Conservation (phyloP, 1,140 invertebrate species). For the Zaprionus nigranus region DNA sequence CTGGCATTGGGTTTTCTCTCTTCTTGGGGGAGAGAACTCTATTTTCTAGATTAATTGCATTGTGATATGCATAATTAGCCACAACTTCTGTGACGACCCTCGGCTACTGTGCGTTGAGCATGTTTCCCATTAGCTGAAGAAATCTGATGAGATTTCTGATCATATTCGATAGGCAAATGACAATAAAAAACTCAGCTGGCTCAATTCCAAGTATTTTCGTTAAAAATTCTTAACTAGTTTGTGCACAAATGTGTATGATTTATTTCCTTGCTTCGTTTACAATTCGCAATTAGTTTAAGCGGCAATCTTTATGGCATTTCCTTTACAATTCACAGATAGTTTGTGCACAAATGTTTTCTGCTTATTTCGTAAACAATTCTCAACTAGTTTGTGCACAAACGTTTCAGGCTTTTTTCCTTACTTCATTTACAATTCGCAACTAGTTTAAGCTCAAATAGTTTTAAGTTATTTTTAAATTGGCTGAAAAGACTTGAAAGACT, state of each 20-base stretch:
- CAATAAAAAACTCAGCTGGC: background rate
- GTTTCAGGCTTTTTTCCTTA: too few species aligned
- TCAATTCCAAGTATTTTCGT: background rate
- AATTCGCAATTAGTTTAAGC: background rate
- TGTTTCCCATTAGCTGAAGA: background rate
- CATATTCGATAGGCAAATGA: background rate
- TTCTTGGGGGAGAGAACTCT: background rate
- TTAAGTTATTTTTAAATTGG: background rate
- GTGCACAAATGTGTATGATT: too few species aligned
- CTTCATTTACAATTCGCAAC: background rate
- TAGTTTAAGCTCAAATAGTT: background rate
- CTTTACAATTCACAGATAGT: too few species aligned
- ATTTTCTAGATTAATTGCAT: conserved; percentile 36
- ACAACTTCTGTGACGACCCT: background rate
- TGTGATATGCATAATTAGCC: conserved; percentile 42
- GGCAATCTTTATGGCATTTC: too few species aligned
- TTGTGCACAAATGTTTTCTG: too few species aligned
- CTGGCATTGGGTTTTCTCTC: conserved; percentile 19
- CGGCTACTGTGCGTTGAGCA: background rate
- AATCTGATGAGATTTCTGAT: background rate
- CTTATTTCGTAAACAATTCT: background rate
- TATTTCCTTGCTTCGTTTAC: background rate
- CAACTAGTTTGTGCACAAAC: too few species aligned
- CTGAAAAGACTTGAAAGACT: background rate
- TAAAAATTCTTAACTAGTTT: background rate